Evolutionary conservation across 2,888 invertebrate genomes (phyloP), one percentile per base, ranked within the genome.

Genomic region (Diaphora mendica): DNA sequence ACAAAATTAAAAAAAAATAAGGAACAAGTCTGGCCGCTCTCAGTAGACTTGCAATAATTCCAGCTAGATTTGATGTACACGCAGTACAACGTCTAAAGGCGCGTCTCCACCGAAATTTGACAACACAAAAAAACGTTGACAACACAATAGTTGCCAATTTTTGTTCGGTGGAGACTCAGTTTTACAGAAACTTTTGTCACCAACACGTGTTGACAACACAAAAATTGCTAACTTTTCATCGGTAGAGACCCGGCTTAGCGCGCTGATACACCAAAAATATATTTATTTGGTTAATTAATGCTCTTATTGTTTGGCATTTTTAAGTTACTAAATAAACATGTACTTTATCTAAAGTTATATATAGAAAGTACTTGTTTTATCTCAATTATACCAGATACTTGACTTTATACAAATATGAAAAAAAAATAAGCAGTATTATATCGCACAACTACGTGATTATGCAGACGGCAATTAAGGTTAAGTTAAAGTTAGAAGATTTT

Each of bases 401-500:
- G n/a, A 26, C 65, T 39, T n/a, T n/a, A 35, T 39, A 2, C 3
- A 39, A 33, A 33, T 42, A 26, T n/a, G 1, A 5, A 26, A 39
- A 42, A n/a, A n/a, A 15, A 15, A 66, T 20, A 59, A 55, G 3
- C 55, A 69, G 39, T 69, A 42, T 42, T 55, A 48, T 70, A 70
- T 39, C 26, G 42, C 73, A 73, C 68, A 71, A 65, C n/a, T 64
- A 64, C 15, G 65, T 69, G 42, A 65, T 30, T 64, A 67, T 55
- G 44, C 33, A 64, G 26, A 62, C 64, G 55, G 26, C 55, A 74
- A 23, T 72, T 72, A 76, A 70, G 64, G 44, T 67, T 72, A 75
- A 72, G 75, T 75, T 77, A 74, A 75, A 73, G 70, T 73, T 74
- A 78, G 75, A 71, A 76, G 73, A 64, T 66, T 72, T 71, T 62